Evolutionary conservation across 2,797 vertebrate genomes (phyloP).

Genomic region (Dendrocincla fuliginosa): DNA sequence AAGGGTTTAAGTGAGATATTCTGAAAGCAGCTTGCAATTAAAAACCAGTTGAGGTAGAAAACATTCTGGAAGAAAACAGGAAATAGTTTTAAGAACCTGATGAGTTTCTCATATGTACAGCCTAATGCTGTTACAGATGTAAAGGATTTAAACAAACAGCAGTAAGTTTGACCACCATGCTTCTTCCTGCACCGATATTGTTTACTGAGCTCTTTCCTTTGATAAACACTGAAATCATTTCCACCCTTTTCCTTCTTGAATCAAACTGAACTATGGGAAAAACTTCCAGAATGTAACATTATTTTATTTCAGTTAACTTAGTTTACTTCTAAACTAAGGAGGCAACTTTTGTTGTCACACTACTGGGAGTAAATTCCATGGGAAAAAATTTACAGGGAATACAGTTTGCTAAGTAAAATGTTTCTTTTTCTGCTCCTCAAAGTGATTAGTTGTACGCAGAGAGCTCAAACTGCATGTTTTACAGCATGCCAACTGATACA

Average conservation of each 20-base stretch:
- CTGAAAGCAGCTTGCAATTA: conserved; percentile 17
- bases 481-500: background rate
- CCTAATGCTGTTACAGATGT: conserved; percentile 44
- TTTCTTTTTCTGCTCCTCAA: background rate
- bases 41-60: conserved; percentile 18
- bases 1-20: conserved; percentile 12
- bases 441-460: background rate
- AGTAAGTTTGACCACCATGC: conserved; percentile 16
- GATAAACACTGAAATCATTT: conserved; percentile 68
- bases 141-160: conserved; percentile 56
- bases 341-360: background rate
- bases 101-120: conserved; percentile 55
- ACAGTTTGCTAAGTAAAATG: background rate
- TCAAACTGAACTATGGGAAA: conserved; percentile 40
- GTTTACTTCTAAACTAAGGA: background rate
- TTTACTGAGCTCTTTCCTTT: conserved; percentile 53
- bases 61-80: conserved; percentile 61
- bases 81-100: conserved; percentile 63
- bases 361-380: background rate
- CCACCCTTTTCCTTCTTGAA: conserved; percentile 48
- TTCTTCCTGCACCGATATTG: conserved; percentile 63
- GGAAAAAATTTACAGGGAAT: background rate
- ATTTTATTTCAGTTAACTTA: background rate
- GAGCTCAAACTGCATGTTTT: background rate
- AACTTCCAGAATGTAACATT: background rate